Percentiles rank a stretch among this genome's conserved stretches.
Conservation (phyloP, 2,797 vertebrate species). For the Myotis planiceps region DNA sequence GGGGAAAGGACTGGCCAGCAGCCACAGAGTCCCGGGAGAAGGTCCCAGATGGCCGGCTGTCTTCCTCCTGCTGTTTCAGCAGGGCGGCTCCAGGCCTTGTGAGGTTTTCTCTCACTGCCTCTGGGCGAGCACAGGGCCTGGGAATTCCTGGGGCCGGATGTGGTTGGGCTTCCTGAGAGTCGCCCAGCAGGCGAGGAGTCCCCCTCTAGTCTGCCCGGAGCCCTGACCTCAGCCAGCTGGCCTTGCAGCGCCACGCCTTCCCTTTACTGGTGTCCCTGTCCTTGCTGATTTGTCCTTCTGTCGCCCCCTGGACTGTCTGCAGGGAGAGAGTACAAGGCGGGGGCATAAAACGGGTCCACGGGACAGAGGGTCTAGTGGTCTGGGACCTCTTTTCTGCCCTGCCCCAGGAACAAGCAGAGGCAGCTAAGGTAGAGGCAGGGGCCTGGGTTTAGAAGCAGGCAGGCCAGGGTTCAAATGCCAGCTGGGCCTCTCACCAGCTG, state of each 20-base stretch:
- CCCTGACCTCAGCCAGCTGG: conserved; percentile 44
- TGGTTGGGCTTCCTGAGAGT: conserved; percentile 65
- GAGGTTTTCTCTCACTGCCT: neutral
- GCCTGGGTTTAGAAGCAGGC: neutral
- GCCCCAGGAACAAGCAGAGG: neutral
- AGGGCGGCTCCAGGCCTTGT: neutral
- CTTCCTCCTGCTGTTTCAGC: neutral
- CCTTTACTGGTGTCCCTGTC: neutral
- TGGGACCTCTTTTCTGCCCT: neutral
- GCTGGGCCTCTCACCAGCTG: neutral
- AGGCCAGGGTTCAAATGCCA: neutral
- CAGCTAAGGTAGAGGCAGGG: neutral
- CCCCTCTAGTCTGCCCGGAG: conserved; percentile 6
- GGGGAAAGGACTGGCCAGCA: neutral
- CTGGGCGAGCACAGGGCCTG: conserved; percentile 54
- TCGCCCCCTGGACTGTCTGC: neutral
- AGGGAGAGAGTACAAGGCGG: neutral
- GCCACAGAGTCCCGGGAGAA: neutral
- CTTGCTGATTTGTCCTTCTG: conserved; percentile 12
- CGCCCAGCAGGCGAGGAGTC: conserved; percentile 57
- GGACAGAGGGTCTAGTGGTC: neutral
- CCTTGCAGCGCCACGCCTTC: neutral
- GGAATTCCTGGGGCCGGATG: conserved; percentile 74
- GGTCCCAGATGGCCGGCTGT: neutral
- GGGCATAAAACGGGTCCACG: neutral